These are phyloP conservation scores for Amphiprion percula DNA, from an alignment of 2,113 vertebrate genomes.

Conservation along the genomic window DNA sequence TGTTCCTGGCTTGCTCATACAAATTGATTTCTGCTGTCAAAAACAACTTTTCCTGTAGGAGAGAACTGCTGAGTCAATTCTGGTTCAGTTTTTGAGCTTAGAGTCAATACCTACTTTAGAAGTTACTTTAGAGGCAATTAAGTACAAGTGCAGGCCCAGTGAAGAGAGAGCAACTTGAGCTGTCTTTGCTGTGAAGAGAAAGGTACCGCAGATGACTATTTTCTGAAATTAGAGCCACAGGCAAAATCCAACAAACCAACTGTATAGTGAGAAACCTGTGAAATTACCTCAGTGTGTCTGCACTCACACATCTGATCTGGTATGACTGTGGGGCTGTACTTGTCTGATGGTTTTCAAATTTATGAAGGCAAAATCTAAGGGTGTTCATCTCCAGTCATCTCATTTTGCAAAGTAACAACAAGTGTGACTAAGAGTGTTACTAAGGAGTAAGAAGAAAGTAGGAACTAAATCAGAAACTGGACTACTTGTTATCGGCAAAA, in stretches of 20 bases:
- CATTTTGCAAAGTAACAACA: no score
- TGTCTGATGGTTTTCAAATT: not conserved
- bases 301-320: not conserved
- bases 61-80: not conserved
- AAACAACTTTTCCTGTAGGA: not conserved
- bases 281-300: not conserved
- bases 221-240: not conserved
- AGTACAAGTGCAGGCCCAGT: not conserved
- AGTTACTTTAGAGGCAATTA: constrained; percentile 10
- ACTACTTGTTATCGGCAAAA: no score
- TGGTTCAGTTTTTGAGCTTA: not conserved
- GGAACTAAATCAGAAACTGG: no score
- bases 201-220: not conserved
- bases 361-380: not conserved
- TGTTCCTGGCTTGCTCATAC: not conserved
- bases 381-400: not conserved
- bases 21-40: not conserved
- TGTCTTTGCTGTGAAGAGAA: not conserved
- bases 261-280: not conserved
- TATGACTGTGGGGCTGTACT: not conserved
- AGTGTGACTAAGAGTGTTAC: no score
- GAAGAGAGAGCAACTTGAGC: constrained; percentile 1
- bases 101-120: not conserved
- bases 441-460: no score
- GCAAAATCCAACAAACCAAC: constrained; percentile 13